Evolutionary conservation across 1,140 invertebrate genomes (phyloP), one percentile per base, ranked within the genome.

Genomic region (Globodera rostochiensis): DNA sequence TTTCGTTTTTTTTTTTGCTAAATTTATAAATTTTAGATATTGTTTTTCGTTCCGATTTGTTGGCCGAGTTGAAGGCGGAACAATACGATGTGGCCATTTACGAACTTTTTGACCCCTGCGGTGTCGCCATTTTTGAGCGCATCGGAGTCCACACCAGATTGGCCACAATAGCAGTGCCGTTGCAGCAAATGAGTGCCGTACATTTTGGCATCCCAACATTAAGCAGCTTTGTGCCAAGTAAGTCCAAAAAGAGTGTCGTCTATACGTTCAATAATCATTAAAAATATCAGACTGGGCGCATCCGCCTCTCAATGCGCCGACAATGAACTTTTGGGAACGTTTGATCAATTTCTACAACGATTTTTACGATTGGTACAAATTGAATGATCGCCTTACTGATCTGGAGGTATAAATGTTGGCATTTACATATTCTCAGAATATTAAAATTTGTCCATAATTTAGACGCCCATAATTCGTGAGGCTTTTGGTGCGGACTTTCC

Each of bases 401-500:
- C 4, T 50, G 21, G 45, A 81, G 21, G 73, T 66, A 7, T 25
- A 21, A 21, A 21, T 21, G 2, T 19, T 69, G 1, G 19, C 76
- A 6, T n/a, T 77, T 6, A 36, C 2, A 47, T 64, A 4, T 21
- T 81, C 66, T 21, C 11, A n/a, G 4, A 11, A 73, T 78, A 78
- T 78, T 73, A 7, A 21, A 78, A 19, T 78, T 6, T 13, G 47
- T 6, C 69, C 7, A 45, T 67, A 6, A 9, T 76, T 79, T 64
- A 83, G 82, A 47, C 73, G 47, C 78, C 50, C 53, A 49, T 83
- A 5, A 13, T 83, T 11, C n/a, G 45, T 36, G 36, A 67, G 15
- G 64, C 50, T 46, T 83, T 76, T 50, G 82, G 82, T 15, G 19
- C 49, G 21, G 82, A 75, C 9, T 83, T 84, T 57, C 84, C 86